A percentile compares a stretch with the other conserved stretches of the same genome.
Evolutionary conservation across 2,888 invertebrate species (phyloP).

Genomic region (Pollenia labialis): DNA sequence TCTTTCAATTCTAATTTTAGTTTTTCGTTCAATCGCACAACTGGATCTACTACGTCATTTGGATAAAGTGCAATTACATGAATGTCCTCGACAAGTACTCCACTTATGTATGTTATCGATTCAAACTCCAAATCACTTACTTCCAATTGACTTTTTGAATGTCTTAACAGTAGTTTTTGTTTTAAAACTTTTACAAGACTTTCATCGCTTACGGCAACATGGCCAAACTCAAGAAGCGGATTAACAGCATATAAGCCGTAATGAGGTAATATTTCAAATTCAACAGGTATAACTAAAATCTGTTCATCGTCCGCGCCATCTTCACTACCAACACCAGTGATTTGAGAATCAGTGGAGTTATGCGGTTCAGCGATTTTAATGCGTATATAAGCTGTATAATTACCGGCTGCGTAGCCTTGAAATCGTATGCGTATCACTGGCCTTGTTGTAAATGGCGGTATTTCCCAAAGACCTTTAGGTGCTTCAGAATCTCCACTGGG

Average conservation of each 20-base stretch:
- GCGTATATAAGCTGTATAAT: constrained; percentile 93
- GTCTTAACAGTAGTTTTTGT: constrained; percentile 54
- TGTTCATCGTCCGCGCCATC: constrained; percentile 75
- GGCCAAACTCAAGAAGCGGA: constrained; percentile 92
- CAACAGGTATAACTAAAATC: constrained; percentile 91
- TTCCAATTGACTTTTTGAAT: constrained; percentile 67
- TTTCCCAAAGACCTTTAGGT: constrained; percentile 93
- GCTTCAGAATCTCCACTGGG: constrained; percentile 91
- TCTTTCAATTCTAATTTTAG: constrained; percentile 54
- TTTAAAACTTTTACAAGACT: constrained; percentile 39
- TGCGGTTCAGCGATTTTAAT: constrained; percentile 81
- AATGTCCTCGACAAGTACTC: constrained; percentile 11
- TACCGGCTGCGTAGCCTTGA: constrained; percentile 90
- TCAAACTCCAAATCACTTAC: constrained; percentile 47
- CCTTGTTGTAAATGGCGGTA: constrained; percentile 94
- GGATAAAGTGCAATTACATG: constrained; percentile 79
- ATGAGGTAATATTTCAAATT: constrained; percentile 90
- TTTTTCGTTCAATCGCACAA: constrained; percentile 61
- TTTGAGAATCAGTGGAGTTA: constrained; percentile 70
- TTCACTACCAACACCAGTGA: constrained; percentile 75
- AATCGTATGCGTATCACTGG: constrained; percentile 94
- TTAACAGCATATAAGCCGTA: constrained; percentile 92
- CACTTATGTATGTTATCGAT: constrained; percentile 47
- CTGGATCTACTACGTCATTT: constrained; percentile 76
- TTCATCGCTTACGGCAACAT: constrained; percentile 88